Evolutionary conservation across 2,797 vertebrate genomes (phyloP).

Genomic region (Trematomus bernacchii): DNA sequence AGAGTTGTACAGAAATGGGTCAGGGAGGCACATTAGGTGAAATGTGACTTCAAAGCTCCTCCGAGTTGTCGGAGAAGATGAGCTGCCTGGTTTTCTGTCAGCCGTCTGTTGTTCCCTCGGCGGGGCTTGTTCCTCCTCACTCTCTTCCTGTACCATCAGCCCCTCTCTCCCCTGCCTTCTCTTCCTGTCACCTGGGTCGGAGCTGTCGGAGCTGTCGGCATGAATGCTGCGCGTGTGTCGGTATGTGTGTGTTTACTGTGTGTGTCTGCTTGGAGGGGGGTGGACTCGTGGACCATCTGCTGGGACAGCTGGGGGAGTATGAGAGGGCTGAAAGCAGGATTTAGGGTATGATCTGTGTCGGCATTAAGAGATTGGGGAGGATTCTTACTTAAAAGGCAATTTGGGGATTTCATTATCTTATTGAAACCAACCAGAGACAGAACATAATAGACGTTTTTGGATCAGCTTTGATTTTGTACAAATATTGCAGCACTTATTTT

Average conservation of each 20-base stretch:
- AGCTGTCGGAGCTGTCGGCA: conserved; percentile 46
- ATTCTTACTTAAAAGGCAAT: conserved; percentile 56
- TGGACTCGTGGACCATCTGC: conserved; percentile 75
- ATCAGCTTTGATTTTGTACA: background rate
- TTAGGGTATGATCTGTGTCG: conserved; percentile 63
- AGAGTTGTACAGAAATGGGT: conserved; percentile 59
- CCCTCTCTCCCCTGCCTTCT: conserved; percentile 41
- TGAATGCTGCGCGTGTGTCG: conserved; percentile 34
- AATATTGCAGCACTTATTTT: background rate
- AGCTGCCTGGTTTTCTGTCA: conserved; percentile 62
- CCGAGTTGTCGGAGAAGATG: conserved; percentile 8
- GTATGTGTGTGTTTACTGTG: conserved; percentile 27
- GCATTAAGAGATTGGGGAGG: conserved; percentile 56
- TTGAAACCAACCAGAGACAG: background rate
- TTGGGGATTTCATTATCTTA: conserved; percentile 36
- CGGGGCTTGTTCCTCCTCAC: conserved; percentile 12
- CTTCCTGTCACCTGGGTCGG: conserved; percentile 58
- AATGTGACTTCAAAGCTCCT: conserved; percentile 61
- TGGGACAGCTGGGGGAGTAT: conserved; percentile 76
- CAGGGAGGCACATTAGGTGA: conserved; percentile 48
- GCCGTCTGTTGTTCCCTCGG: conserved; percentile 39
- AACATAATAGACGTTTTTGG: background rate
- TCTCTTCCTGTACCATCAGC: conserved; percentile 34
- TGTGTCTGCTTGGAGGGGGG: conserved; percentile 30
- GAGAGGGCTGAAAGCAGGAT: conserved; percentile 61